Evolutionary conservation across 2,888 invertebrate genomes (phyloP).

Genomic region (Cosmorhoe ocellata): DNA sequence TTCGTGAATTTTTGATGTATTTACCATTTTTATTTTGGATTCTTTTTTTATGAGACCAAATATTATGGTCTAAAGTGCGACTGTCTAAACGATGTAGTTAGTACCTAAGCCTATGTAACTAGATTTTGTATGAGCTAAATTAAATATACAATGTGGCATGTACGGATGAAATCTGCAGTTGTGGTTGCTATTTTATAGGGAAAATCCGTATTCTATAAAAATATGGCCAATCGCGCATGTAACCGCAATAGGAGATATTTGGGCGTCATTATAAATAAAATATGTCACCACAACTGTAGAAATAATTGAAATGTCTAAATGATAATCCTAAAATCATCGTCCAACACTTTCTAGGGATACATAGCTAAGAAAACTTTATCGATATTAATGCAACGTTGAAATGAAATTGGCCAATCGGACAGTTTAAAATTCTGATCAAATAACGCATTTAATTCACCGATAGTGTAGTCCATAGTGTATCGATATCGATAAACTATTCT

Average conservation of each 20-base stretch:
- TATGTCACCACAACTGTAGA: conserved; percentile 23
- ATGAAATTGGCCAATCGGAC: no score
- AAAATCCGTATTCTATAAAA: no score
- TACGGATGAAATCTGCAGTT: conserved; percentile 40
- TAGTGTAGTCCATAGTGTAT: conserved; percentile 6
- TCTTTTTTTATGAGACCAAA: conserved; percentile 42
- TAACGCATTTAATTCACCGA: neutral
- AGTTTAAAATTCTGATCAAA: no score
- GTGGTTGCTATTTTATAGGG: conserved; percentile 17
- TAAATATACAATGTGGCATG: conserved; percentile 66
- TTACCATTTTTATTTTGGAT: conserved; percentile 54
- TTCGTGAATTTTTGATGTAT: conserved; percentile 60
- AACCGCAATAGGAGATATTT: neutral
- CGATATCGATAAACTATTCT: conserved; percentile 21
- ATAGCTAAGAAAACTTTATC: conserved; percentile 16
- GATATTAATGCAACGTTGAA: conserved; percentile 21
- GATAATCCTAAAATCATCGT: conserved; percentile 27
- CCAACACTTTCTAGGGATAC: conserved; percentile 26
- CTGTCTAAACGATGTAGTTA: conserved; percentile 60
- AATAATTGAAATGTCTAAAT: conserved; percentile 13
- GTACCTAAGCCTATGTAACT: conserved; percentile 63
- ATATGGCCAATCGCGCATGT: no score
- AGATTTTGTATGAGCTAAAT: conserved; percentile 78
- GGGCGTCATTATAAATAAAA: neutral
- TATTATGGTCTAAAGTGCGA: conserved; percentile 51